Conservation (phyloP, 2,888 invertebrate species). For the Conops quadrifasciatus region DNA sequence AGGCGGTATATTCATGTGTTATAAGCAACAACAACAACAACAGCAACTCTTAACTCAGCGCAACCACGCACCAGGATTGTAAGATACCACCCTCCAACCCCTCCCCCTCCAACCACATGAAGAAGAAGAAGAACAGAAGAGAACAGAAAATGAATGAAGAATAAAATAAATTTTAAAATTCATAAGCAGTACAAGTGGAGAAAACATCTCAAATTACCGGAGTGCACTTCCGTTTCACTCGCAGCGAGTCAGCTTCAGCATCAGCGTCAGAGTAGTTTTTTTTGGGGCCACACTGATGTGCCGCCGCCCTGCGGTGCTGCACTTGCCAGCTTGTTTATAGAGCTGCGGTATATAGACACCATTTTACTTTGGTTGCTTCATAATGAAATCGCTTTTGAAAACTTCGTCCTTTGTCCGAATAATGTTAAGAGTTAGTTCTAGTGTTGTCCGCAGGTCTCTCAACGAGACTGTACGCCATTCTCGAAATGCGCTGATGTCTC, state of each 20-base stretch:
- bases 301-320: background rate
- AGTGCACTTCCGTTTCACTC: background rate
- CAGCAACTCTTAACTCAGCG: background rate
- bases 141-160: constrained; percentile 15
- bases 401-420: no score
- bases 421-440: background rate
- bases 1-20: no score
- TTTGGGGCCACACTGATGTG: background rate
- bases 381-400: no score
- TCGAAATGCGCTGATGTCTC: no score
- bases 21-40: no score
- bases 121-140: background rate
- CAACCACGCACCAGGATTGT: background rate
- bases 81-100: background rate
- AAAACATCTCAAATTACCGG: constrained; percentile 19
- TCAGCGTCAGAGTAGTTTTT: background rate
- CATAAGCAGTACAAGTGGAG: constrained; percentile 14
- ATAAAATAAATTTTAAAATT: constrained; percentile 28
- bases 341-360: background rate
- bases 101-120: background rate
- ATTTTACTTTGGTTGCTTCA: no score
- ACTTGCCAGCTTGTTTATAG: background rate
- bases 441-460: background rate
- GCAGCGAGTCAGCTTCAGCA: background rate
- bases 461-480: no score